Evolutionary conservation across 2,113 vertebrate genomes (phyloP).

Genomic region (Phainopepla nitens): DNA sequence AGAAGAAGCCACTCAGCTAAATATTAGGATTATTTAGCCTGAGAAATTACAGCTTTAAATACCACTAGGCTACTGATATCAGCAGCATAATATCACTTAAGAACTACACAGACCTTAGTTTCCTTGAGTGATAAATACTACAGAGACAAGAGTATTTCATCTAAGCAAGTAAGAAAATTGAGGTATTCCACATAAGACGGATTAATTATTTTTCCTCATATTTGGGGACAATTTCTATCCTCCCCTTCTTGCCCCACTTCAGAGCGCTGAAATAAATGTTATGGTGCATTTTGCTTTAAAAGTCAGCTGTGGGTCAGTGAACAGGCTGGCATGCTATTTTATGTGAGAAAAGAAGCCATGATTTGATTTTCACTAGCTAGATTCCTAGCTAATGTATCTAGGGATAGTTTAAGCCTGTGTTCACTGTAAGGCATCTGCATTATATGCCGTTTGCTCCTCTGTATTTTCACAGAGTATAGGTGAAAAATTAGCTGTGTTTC

Average conservation of each 20-base stretch:
- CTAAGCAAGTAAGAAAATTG: constrained; percentile 31
- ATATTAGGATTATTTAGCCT: neutral
- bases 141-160: neutral
- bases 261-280: constrained; percentile 15
- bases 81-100: neutral
- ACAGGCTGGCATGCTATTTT: constrained; percentile 43
- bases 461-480: neutral
- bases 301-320: constrained; percentile 43
- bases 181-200: constrained; percentile 10
- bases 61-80: neutral
- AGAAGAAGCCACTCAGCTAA: neutral
- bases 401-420: constrained; percentile 2
- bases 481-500: constrained; percentile 34
- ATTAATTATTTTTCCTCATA: constrained; percentile 37
- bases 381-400: constrained; percentile 45
- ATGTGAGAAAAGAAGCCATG: constrained; percentile 21
- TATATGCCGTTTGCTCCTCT: neutral
- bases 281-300: constrained; percentile 48
- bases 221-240: neutral
- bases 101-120: neutral
- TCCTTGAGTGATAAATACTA: neutral
- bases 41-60: neutral
- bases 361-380: constrained; percentile 60
- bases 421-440: constrained; percentile 30
- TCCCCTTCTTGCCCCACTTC: neutral